Evolutionary conservation across 2,888 invertebrate species (phyloP).

Genomic region (Unio delphinus): DNA sequence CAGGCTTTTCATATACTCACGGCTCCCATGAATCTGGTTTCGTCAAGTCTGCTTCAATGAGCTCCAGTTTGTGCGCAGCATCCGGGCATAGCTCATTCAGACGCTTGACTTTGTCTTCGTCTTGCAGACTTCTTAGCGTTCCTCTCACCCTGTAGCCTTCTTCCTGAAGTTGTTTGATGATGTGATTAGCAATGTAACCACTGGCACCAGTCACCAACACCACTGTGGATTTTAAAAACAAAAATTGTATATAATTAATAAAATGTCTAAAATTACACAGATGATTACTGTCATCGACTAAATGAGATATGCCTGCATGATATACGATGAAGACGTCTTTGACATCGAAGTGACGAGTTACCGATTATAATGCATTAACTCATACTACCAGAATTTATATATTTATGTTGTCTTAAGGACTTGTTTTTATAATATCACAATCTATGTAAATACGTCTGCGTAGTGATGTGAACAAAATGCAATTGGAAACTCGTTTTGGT

Average conservation of each 20-base stretch:
- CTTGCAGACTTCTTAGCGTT: conserved; percentile 71
- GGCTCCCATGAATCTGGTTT: conserved; percentile 69
- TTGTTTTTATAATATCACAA: too few species aligned
- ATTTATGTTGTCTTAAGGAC: too few species aligned
- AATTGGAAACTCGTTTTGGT: too few species aligned
- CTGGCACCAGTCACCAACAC: conserved; percentile 75
- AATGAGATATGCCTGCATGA: too few species aligned
- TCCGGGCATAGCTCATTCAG: conserved; percentile 68
- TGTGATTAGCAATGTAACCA: conserved; percentile 74
- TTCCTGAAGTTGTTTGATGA: conserved; percentile 72
- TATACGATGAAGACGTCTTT: too few species aligned
- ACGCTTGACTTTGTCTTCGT: conserved; percentile 67
- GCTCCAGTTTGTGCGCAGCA: conserved; percentile 70
- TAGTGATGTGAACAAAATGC: too few species aligned
- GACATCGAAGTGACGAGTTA: too few species aligned
- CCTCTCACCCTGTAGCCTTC: conserved; percentile 74
- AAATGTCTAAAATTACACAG: too few species aligned
- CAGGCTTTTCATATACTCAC: conserved; percentile 35
- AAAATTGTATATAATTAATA: neutral
- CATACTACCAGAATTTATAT: too few species aligned
- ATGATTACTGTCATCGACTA: too few species aligned
- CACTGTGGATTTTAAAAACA: conserved; percentile 23
- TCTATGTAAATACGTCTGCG: too few species aligned
- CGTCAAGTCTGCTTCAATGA: conserved; percentile 74
- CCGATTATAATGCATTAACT: too few species aligned